Base-by-base conservation (phyloP, 2,888 invertebrate genomes). In the Chydorus sphaericus region DNA sequence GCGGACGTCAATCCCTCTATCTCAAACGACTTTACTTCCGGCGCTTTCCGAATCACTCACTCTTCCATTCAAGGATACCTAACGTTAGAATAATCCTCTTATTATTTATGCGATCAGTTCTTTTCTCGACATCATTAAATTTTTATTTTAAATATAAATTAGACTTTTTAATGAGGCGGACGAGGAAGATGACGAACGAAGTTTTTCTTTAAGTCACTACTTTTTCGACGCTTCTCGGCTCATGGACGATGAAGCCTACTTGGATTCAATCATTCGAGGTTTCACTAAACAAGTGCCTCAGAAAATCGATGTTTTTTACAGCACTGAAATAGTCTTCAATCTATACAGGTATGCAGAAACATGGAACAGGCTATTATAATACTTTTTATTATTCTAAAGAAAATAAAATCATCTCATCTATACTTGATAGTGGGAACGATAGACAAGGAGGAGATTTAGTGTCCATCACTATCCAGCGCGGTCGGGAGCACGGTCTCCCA, bases 401-500 rank as follows among this genome's bases (percentile, higher is more conserved):
- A 30, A 50, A 14, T 50, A 28, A 28, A n/a, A n/a, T n/a, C n/a
- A n/a, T n/a, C n/a, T n/a, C n/a, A n/a, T n/a, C n/a, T n/a, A n/a
- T n/a, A n/a, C n/a, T n/a, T n/a, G n/a, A n/a, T n/a, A 20, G 30
- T 10, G 20, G 31, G 2, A 6, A 18, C 8, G 4, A 38, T 33
- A 16, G 16, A 4, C 49, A 52, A 16, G 56, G 50, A 29, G 30
- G 39, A 10, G 56, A 58, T 30, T 20, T 39, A 26, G 18, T 58
- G 33, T 65, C 67, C 1, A 58, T 62, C 18, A 60, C 62, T 8
- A 64, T 66, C 48, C 67, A 68, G 55, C 64, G 61, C 54, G 81
- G 77, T 1, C 75, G 90, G 28, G 90, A 90, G 67, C 89, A 90
- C 62, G 90, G 89, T 0, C 73, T 89, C 3, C 77, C 87, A 0